These are phyloP conservation scores for Cyrtorhinus lividipennis DNA, from an alignment of 1,140 invertebrate species.

Conservation along the genomic window DNA sequence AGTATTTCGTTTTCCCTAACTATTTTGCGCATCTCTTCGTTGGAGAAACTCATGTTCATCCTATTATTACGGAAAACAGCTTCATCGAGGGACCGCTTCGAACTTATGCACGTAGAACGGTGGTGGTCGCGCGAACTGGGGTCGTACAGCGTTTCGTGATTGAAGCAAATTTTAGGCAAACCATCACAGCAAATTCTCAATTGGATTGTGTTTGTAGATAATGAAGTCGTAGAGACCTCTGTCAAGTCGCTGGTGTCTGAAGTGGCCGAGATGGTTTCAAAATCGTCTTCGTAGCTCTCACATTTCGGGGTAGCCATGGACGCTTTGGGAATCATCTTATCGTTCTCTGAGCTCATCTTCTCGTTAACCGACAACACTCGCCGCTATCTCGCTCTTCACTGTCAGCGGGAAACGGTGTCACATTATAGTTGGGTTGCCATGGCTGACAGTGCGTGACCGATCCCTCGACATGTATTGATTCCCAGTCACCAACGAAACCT, in stretches of 20 bases:
- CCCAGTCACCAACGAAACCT: background rate
- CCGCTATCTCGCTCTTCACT: no score
- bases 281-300: background rate
- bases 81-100: background rate
- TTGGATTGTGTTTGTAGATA: background rate
- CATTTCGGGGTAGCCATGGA: no score
- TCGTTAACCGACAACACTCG: no score
- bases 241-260: background rate
- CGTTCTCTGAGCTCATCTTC: no score
- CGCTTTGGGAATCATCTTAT: no score
- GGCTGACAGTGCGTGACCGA: background rate
- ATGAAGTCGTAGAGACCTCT: background rate
- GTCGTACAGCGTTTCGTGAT: background rate
- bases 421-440: no score
- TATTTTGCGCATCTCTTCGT: background rate
- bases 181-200: background rate
- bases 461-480: background rate
- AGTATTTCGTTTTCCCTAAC: background rate
- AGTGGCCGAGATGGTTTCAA: background rate
- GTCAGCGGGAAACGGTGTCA: no score
- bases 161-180: background rate
- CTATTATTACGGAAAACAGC: background rate
- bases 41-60: slow-evolving; percentile 1
- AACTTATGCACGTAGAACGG: background rate
- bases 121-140: background rate